Evolutionary conservation across 2,888 invertebrate species (phyloP), one percentile per base, ranked within the genome.

Genomic region (Pollenia labialis): DNA sequence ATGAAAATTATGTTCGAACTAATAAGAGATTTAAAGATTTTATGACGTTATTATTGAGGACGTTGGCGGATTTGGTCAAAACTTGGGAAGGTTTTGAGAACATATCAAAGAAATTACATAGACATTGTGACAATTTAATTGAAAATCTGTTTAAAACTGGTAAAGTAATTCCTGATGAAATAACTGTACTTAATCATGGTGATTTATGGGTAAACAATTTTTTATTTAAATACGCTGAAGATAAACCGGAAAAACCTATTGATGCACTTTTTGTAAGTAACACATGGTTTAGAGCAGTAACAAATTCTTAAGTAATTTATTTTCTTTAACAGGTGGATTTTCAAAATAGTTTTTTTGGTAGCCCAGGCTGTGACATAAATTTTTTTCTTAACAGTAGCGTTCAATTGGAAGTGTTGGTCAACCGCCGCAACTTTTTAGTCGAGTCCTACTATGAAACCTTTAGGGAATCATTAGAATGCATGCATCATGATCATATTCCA

Each of bases 191-290:
- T 54, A 94, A 94, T 89, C 94, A 94, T 89, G 94, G 94, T 12
- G 94, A 94, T 88, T 91, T 94, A 2, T 94, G 94, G 94, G 92
- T 94, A n/a, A 94, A 94, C 84, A 94, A 94, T 89, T 94, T 94
- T 89, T 93, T 94, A 93, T 94, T 94, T 90, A 93, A 93, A 88
- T 94, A 94, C 88, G 89, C 93, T 79, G 89, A 89, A 4, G 87
- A 90, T 40, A 89, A 91, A 79, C 92, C 92, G 81, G 88, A 89
- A 4, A 88, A 88, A 54, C 92, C 94, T 9, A 90, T 92, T 68
- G 94, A 94, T 89, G 92, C 93, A 60, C 92, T 92, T 81, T 93
- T 94, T 86, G 94, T 94, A 90, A 92, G 93, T 91, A 16, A 6
- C 6, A 4, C n/a, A 12, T 44, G 40, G 11, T 16, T 42, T 9